Evolutionary conservation across 2,797 vertebrate species (phyloP), one percentile per base, ranked within the genome.

Genomic region (Onychomys torridus): DNA sequence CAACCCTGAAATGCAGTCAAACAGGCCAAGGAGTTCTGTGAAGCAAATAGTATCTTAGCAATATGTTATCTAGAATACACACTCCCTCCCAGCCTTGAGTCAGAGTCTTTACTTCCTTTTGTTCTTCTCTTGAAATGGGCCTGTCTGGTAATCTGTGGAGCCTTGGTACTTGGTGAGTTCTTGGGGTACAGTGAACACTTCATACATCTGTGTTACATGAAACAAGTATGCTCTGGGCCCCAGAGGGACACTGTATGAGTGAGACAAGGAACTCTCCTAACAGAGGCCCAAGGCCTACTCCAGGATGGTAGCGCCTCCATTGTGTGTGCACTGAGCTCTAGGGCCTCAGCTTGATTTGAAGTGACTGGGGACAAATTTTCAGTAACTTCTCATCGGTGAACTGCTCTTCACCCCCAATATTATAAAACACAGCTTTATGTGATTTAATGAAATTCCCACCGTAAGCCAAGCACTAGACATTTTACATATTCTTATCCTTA

Each of bases 181-280:
- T 52, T 61, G 8, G 55, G 69, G 85, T 40, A 19, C 9, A 86
- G 46, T 52, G 65, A 82, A 10, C 0, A 0, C 46, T 32, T 6
- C 0, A 0, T n/a, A 37, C 13, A 3, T 63, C 7, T 32, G 49
- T 76, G 25, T 32, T 63, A 19, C 21, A 59, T 23, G 71, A 79
- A 90, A 82, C 55, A 40, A 10, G 8, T n/a, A 25, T 21, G 29
- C 11, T 67, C 25, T 43, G 78, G 57, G 8, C 14, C 76, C 29
- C 4, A 0, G 0, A 14, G 67, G 61, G 61, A 73, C 6, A 59
- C 0, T 5, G 2, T 34, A 0, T 2, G 1, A 25, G 6, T 0
- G 46, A 71, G 13, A 73, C 13, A n/a, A 27, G 29, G 25, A 34
- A 9, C 49, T n/a, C 43, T 34, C 19, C 1, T 0, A 10, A 6